Conservation (phyloP, 2,113 vertebrate genomes). For the Brienomyrus longianalis region DNA sequence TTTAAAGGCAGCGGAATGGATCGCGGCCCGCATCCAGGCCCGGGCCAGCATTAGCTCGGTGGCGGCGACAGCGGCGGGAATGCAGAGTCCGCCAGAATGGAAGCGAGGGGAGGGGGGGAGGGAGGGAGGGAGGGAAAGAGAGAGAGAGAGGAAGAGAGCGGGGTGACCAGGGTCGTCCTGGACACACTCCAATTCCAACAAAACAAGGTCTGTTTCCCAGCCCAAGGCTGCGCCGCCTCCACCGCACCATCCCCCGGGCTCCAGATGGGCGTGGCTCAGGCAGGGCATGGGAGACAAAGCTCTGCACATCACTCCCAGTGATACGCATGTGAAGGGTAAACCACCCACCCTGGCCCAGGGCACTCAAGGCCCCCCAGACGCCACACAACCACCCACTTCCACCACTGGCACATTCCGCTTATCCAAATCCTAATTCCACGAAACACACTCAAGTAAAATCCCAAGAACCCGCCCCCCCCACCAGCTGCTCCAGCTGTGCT, state of each 20-base stretch:
- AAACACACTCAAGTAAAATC: not conserved
- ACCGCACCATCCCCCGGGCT: not conserved
- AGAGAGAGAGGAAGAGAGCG: constrained; percentile 28
- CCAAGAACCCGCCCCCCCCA: not conserved
- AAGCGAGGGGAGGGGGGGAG: constrained; percentile 15
- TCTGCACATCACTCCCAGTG: not conserved
- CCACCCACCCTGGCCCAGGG: not conserved
- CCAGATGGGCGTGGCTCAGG: constrained; percentile 13
- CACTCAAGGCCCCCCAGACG: not conserved
- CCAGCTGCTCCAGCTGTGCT: not conserved
- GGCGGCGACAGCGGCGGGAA: constrained; percentile 10
- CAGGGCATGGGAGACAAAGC: not conserved
- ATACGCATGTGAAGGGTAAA: not conserved
- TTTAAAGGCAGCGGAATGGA: constrained; percentile 45
- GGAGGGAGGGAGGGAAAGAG: not conserved
- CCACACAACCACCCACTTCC: not conserved
- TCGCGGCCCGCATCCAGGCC: constrained; percentile 32
- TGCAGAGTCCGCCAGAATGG: constrained; percentile 26
- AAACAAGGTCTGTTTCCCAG: constrained; percentile 46
- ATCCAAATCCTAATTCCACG: not conserved
- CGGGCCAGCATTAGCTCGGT: constrained; percentile 19
- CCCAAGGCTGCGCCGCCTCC: constrained; percentile 20
- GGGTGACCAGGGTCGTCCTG: constrained; percentile 42
- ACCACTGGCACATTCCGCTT: not conserved
- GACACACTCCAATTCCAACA: constrained; percentile 42